Evolutionary conservation across 2,113 vertebrate genomes (phyloP).

Genomic region (Pluvianellus socialis): DNA sequence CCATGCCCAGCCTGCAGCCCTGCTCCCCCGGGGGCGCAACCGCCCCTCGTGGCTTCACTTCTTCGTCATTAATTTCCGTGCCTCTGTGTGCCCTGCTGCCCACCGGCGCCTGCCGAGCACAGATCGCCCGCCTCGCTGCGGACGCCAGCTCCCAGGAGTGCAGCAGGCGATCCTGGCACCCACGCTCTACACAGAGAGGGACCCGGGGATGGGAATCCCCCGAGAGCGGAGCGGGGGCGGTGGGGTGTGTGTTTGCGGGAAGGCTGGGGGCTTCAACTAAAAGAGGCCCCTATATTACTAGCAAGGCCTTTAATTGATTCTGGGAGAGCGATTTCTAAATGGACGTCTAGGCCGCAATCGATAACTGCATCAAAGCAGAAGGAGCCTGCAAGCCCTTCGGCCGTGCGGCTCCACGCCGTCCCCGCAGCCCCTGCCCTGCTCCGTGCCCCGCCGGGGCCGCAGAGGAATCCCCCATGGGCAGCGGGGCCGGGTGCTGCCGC

Average conservation of each 20-base stretch:
- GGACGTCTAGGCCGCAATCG: neutral
- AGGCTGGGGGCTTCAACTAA: neutral
- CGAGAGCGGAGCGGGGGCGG: neutral
- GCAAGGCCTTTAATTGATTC: constrained; percentile 55
- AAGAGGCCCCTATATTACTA: neutral
- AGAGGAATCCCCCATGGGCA: neutral
- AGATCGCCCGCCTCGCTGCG: neutral
- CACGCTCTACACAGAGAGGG: neutral
- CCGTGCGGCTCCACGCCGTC: neutral
- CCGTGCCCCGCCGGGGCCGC: fast-evolving
- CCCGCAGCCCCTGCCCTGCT: neutral
- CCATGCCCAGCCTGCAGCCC: neutral
- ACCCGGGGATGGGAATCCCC: neutral
- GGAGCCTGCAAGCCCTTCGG: neutral
- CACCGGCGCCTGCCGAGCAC: neutral
- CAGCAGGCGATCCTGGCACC: neutral
- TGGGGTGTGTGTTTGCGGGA: neutral
- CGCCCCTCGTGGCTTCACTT: neutral
- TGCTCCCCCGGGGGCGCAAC: fast-evolving
- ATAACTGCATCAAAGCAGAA: constrained; percentile 40
- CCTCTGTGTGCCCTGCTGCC: neutral
- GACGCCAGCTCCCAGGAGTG: neutral
- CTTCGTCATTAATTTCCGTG: neutral
- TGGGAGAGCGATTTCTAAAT: constrained; percentile 55
- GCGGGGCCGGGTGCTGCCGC: neutral